A percentile compares a stretch with the other conserved stretches of the same genome.
Evolutionary conservation across 2,888 invertebrate genomes (phyloP).

Genomic region (Cephalotes varians): DNA sequence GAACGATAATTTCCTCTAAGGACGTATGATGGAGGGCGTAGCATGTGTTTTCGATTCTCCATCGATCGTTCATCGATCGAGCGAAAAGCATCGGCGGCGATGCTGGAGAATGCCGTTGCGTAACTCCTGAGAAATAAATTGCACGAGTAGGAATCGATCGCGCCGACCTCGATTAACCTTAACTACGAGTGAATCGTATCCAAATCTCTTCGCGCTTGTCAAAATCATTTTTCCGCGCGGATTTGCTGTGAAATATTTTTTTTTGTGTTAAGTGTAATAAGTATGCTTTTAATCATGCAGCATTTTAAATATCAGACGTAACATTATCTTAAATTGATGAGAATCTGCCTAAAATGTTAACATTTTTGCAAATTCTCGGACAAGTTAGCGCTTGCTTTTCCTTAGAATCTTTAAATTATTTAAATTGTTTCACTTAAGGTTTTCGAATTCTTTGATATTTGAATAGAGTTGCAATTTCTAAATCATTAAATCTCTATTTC

Average conservation of each 20-base stretch:
- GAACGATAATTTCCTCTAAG: conserved; percentile 39
- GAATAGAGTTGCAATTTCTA: not conserved
- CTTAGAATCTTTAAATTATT: not conserved
- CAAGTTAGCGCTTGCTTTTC: not conserved
- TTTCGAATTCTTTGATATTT: not conserved
- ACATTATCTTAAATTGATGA: not conserved
- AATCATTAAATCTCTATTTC: not conserved
- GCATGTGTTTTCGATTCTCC: conserved; percentile 48
- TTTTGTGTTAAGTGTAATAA: not conserved
- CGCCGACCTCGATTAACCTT: conserved; percentile 54
- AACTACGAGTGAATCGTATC: conserved; percentile 46
- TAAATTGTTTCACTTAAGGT: no score
- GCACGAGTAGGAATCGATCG: conserved; percentile 45
- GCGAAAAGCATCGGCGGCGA: conserved; percentile 35
- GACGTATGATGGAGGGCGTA: conserved; percentile 53
- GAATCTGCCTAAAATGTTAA: not conserved
- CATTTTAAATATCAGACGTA: not conserved
- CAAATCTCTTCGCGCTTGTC: conserved; percentile 36
- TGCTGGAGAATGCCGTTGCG: conserved; percentile 44
- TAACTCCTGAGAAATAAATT: conserved; percentile 44
- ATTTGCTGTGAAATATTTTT: not conserved
- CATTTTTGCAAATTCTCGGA: not conserved
- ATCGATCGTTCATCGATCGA: conserved; percentile 32
- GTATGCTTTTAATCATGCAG: not conserved
- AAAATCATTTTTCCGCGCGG: conserved; percentile 28